Evolutionary conservation across 1,140 invertebrate genomes (phyloP).

Genomic region (Carposina sasakii): DNA sequence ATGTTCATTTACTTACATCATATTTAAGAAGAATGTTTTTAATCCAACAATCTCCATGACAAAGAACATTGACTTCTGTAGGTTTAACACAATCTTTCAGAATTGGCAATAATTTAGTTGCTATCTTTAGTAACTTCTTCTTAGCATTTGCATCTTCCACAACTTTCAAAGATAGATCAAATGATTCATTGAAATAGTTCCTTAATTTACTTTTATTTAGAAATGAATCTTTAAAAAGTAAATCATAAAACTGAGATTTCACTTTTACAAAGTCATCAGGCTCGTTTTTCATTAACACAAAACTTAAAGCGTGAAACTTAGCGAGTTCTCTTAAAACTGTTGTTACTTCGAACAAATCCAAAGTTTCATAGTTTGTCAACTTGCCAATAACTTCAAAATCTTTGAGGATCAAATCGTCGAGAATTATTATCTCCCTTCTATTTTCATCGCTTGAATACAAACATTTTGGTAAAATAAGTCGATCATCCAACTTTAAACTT

Average conservation of each 20-base stretch:
- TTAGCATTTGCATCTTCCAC: slow-evolving; percentile 34
- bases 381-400: slow-evolving; percentile 43
- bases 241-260: slow-evolving; percentile 36
- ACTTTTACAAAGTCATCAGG: slow-evolving; percentile 25
- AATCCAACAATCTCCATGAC: slow-evolving; percentile 61
- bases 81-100: slow-evolving; percentile 38
- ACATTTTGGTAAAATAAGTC: slow-evolving; percentile 40
- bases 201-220: slow-evolving; percentile 49
- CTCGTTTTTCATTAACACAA: slow-evolving; percentile 35
- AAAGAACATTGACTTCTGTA: slow-evolving; percentile 45
- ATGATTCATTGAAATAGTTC: slow-evolving; percentile 52
- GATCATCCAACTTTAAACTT: slow-evolving; percentile 24
- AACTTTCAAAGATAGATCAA: slow-evolving; percentile 43
- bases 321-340: slow-evolving; percentile 46
- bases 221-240: slow-evolving; percentile 48
- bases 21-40: slow-evolving; percentile 58
- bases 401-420: slow-evolving; percentile 42
- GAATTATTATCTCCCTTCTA: slow-evolving; percentile 50
- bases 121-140: slow-evolving; percentile 33
- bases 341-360: slow-evolving; percentile 32
- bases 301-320: slow-evolving; percentile 55
- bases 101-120: slow-evolving; percentile 37
- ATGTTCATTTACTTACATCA: slow-evolving; percentile 31
- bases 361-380: slow-evolving; percentile 29
- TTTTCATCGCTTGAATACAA: slow-evolving; percentile 37